Evolutionary conservation across 2,113 vertebrate species (phyloP), one percentile per base, ranked within the genome.

Genomic region (Petaurus breviceps): DNA sequence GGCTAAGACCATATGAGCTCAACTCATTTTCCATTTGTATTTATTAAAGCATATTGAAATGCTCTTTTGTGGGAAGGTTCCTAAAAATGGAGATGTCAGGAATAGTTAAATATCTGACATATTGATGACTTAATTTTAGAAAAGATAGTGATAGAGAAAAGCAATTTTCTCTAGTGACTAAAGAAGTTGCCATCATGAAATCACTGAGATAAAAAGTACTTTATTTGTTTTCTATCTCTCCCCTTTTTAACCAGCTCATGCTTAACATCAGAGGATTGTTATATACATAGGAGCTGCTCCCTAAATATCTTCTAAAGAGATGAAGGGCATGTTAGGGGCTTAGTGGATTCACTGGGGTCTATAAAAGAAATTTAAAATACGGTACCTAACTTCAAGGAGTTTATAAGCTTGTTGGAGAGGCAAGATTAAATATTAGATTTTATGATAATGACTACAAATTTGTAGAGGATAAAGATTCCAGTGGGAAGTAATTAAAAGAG

Each of bases 101-200:
- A 94, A 26, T 43, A 92, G n/a, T 43, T 47, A 90, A 50, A 22
- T 89, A 90, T n/a, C 26, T 95, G 68, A 61, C 52, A 77, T 37
- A 24, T 51, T 90, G 53, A 92, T 89, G 28, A 92, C 16, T 22
- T 89, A 89, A 47, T 54, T 92, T 94, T 95, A 61, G 89, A 52
- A 93, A 84, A 93, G 89, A 47, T 28, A 61, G 25, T n/a, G 49
- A 47, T 52, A 90, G 22, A 93, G 37, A 95, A 90, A 95, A 92
- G 43, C 2, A 14, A 91, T 55, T 95, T 92, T 93, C 50, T 23
- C 90, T 90, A 68, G 19, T 90, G n/a, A 7, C 37, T 5, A 19
- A 77, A 43, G 19, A 84, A 84, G n/a, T 84, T 84, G 16, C n/a
- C 37, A 23, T 84, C 68, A 43, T 84, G 68, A 43, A 84, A 14